phyloP scores from a whole-genome alignment of 2,113 vertebrate genomes.

The Campylomormyrus tamandua region DNA sequence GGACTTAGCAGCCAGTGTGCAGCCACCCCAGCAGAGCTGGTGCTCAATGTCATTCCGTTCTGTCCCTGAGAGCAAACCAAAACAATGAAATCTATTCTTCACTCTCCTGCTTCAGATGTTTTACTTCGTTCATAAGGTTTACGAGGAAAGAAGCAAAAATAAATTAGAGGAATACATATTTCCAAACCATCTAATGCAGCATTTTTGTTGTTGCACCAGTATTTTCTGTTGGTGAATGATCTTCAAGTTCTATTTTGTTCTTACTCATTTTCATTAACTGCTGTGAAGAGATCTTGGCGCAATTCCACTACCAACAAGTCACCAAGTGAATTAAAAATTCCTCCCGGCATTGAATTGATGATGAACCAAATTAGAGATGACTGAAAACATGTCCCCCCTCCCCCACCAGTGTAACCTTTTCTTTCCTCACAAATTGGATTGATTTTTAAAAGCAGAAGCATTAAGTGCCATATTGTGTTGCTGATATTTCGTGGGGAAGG shows the following conservation, averaged over 20 bases:
- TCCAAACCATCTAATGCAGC: not conserved
- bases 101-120: not conserved
- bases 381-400: not conserved
- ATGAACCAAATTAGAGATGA: not conserved
- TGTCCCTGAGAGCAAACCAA: not conserved
- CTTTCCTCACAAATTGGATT: not conserved
- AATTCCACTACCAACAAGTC: not conserved
- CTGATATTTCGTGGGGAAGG: not conserved
- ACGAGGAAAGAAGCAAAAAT: not conserved
- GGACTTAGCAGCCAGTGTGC: not conserved
- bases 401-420: not conserved
- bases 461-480: not conserved
- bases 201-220: not conserved
- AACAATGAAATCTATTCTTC: not conserved
- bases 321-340: not conserved
- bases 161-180: not conserved
- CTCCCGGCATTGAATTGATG: not conserved
- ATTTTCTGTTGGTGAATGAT: not conserved
- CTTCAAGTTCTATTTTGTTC: not conserved
- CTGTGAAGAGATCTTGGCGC: not conserved
- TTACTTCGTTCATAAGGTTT: not conserved
- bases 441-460: not conserved
- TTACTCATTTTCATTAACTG: not conserved
- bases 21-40: not conserved
- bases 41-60: constrained; percentile 2